phyloP scores from a whole-genome alignment of 2,888 invertebrate genomes.

The Acanthococcus lagerstroemiae region DNA sequence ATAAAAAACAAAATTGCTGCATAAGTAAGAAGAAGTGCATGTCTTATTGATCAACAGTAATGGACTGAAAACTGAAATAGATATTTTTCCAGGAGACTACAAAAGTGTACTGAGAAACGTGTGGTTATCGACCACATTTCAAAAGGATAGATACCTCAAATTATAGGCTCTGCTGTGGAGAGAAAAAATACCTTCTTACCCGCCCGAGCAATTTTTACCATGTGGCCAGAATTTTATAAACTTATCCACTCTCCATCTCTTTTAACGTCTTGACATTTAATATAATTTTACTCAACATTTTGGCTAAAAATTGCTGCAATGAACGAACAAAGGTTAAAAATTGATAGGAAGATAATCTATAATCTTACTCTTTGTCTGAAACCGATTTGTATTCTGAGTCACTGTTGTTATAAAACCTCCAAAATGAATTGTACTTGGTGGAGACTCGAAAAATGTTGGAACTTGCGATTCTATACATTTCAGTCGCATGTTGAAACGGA shows the following conservation, averaged over 20 bases:
- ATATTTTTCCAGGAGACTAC: too few species aligned
- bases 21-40: too few species aligned
- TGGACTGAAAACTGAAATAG: too few species aligned
- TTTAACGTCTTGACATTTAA: neutral
- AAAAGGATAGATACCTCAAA: too few species aligned
- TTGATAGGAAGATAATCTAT: neutral
- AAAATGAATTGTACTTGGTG: slow-evolving; percentile 7
- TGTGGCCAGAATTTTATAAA: too few species aligned
- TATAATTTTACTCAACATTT: neutral
- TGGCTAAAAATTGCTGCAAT: neutral
- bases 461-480: neutral
- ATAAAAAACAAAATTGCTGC: too few species aligned
- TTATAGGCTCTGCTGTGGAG: too few species aligned
- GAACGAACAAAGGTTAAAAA: neutral
- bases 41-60: too few species aligned
- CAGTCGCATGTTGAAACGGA: slow-evolving; percentile 1
- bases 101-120: too few species aligned
- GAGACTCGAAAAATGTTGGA: slow-evolving; percentile 9
- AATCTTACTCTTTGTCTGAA: slow-evolving; percentile 8
- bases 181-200: neutral
- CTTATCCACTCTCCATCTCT: neutral
- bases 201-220: too few species aligned
- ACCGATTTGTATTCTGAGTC: neutral
- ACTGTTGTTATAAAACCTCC: slow-evolving; percentile 13
- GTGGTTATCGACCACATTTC: too few species aligned